Evolutionary conservation across 2,797 vertebrate genomes (phyloP), one percentile per base, ranked within the genome.

Genomic region (Acomys russatus): DNA sequence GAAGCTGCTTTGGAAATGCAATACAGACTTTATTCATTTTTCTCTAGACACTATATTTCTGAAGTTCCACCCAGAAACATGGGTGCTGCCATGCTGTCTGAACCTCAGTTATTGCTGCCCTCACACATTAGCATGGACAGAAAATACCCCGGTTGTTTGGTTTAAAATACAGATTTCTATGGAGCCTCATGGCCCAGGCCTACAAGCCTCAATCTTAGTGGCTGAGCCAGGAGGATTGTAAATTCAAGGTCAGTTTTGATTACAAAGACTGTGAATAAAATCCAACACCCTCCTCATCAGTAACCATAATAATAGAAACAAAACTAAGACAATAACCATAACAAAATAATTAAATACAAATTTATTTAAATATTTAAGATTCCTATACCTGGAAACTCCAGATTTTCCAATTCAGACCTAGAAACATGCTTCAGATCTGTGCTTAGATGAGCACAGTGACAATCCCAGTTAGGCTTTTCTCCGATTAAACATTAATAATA

Each of bases 31-130:
- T 91, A 59, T 0, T 91, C 22, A 6, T 56, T 92, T 92, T 84
- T 85, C 3, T 95, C 92, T 97, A 1, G 22, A 33, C 96, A 6
- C 20, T 92, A 25, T 56, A 96, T 90, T 92, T 51, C 2, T 82
- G 30, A 95, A 12, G 44, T 51, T 94, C 82, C 15, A 44, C 22
- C 20, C 44, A 88, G 84, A 92, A 95, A 85, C 59, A 64, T 23
- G 11, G 4, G 22, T 49, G 38, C 38, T 59, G 15, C 12, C 64
- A 73, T 78, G 54, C 23, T 93, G 38, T 78, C 85, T 25, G 33
- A 74, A 25, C 5, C 30, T 25, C 30, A 3, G 20, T 30, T 84
- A 66, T 88, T 56, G 44, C 15, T 85, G 3, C 63, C 22, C 3
- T 83, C 70, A 70, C 12, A 66, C 10, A 49, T 30, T 80, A 85